phyloP scores from a whole-genome alignment of 92 coral and sea anemone genomes.

The Epizoanthus stellaris region DNA sequence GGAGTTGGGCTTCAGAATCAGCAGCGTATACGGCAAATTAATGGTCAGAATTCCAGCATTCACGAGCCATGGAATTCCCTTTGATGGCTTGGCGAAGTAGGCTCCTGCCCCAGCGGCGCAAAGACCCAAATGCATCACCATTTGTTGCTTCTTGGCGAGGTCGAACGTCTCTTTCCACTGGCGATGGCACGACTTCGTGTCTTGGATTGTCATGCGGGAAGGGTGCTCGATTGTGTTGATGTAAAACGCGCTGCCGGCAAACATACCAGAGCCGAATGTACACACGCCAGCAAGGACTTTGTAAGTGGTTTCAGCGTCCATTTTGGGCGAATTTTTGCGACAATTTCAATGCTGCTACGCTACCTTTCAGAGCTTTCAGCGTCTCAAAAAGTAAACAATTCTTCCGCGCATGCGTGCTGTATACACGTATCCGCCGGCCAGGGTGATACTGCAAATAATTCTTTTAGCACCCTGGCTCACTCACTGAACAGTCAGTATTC shows the following conservation, averaged over 20 bases:
- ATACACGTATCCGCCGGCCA: too few relatives aligned
- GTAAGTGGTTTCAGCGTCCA: constrained; percentile 39
- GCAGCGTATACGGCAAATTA: constrained; percentile 33
- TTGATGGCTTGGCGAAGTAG: constrained; percentile 29
- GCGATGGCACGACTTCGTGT: constrained; percentile 43
- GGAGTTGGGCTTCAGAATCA: constrained; percentile 35
- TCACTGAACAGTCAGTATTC: too few relatives aligned
- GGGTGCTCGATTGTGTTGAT: constrained; percentile 43
- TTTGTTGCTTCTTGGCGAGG: constrained; percentile 42
- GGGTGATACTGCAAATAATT: too few relatives aligned
- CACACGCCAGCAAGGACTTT: constrained; percentile 32
- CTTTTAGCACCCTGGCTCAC: too few relatives aligned
- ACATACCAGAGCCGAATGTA: constrained; percentile 38
- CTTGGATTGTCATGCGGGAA: constrained; percentile 32
- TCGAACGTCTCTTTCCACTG: constrained; percentile 44
- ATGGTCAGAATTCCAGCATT: constrained; percentile 42
- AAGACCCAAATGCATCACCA: constrained; percentile 26
- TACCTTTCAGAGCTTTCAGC: too few relatives aligned
- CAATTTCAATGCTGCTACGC: background rate
- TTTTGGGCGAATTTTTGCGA: background rate
- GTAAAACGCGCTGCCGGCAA: constrained; percentile 30
- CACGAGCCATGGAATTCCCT: constrained; percentile 27
- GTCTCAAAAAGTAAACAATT: too few relatives aligned
- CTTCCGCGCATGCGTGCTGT: too few relatives aligned
- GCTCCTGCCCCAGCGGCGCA: constrained; percentile 34